Conservation (phyloP, 2,888 invertebrate species). For the Microchrysa polita region DNA sequence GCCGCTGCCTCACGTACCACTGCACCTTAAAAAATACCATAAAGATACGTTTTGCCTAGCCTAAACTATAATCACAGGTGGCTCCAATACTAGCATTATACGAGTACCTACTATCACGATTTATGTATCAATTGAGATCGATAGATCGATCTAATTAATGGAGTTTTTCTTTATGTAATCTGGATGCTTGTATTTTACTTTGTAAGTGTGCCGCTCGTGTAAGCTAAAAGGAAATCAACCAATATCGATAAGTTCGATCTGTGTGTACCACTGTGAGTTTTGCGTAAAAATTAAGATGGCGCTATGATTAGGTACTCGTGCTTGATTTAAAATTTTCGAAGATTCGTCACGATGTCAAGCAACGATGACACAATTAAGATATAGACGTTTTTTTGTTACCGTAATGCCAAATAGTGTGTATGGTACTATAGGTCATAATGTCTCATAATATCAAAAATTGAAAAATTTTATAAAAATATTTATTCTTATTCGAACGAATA, state of each 20-base stretch:
- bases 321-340: too few species aligned
- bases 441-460: too few species aligned
- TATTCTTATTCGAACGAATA: too few species aligned
- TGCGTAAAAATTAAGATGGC: too few species aligned
- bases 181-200: conserved; percentile 12
- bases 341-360: too few species aligned
- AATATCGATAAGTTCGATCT: conserved; percentile 13
- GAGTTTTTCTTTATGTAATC: conserved; percentile 17
- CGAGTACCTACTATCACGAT: not conserved
- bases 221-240: not conserved
- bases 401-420: too few species aligned
- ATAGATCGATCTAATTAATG: conserved; percentile 42
- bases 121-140: conserved; percentile 33
- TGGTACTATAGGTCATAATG: too few species aligned
- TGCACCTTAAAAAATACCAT: not conserved
- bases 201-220: conserved; percentile 21
- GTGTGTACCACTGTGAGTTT: not conserved
- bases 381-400: too few species aligned
- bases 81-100: not conserved
- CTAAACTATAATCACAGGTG: not conserved
- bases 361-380: too few species aligned
- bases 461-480: too few species aligned
- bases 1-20: not conserved
- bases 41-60: too few species aligned
- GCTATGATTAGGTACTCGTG: too few species aligned